phyloP scores from a whole-genome alignment of 2,797 vertebrate genomes.

The Cynopterus sphinx region DNA sequence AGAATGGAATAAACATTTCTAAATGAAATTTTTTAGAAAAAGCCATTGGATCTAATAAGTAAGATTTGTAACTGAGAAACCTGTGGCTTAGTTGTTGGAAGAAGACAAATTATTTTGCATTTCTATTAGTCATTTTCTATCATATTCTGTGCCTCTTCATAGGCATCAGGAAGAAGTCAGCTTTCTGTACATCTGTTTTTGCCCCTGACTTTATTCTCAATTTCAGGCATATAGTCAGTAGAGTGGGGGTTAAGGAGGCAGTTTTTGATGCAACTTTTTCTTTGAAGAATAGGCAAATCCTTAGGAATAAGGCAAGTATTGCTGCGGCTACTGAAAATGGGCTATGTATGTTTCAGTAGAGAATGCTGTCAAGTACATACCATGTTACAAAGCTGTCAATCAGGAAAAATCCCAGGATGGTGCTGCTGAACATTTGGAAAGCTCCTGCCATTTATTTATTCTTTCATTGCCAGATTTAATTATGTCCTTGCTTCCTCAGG shows the following conservation, averaged over 20 bases:
- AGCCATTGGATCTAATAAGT: background rate
- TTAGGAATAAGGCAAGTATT: background rate
- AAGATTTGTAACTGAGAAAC: constrained; percentile 4
- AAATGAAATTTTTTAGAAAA: constrained; percentile 25
- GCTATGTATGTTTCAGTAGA: background rate
- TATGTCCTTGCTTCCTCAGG: constrained; percentile 64
- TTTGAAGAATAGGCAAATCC: constrained; percentile 12
- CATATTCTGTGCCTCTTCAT: background rate
- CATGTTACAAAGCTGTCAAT: constrained; percentile 54
- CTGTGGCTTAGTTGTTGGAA: background rate
- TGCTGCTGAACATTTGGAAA: constrained; percentile 52
- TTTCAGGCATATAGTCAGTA: background rate
- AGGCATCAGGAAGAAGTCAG: background rate
- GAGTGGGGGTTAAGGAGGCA: background rate
- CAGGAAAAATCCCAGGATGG: constrained; percentile 24
- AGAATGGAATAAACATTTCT: background rate
- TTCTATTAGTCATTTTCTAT: background rate
- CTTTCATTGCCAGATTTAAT: constrained; percentile 71
- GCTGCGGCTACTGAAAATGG: background rate
- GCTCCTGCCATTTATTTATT: constrained; percentile 43
- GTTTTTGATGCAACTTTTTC: background rate
- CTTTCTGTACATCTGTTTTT: background rate
- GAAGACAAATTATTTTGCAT: background rate
- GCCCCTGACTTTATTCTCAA: constrained; percentile 11
- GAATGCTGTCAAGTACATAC: background rate